Base-by-base conservation (phyloP, 1,140 invertebrate species). In the Bombus polaris region DNA sequence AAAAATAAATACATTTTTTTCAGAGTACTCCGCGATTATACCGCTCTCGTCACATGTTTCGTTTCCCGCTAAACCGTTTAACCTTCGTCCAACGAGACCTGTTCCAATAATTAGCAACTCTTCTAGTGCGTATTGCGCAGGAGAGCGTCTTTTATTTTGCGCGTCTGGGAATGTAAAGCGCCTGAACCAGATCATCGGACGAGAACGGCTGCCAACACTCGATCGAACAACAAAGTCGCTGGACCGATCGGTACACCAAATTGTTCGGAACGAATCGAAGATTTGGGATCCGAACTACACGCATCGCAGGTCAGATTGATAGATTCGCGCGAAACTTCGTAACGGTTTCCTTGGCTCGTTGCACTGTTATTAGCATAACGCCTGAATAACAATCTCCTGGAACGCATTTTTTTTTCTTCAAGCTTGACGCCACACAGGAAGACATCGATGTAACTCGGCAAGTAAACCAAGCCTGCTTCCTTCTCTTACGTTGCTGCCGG, bases 371-470 rank as follows among this genome's bases (percentile, higher is more conserved):
- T 91, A 89, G 68, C 80, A 88, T 91, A 91, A 87, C 89, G 78
- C 89, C 87, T 91, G 87, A 90, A 90, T 88, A 86, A 90, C 74
- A 88, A 88, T 88, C 68, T 88, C 28, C 89, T 88, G 83, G 86
- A 90, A 90, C 86, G 75, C 70, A 35, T 37, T 66, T 70, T 25
- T 10, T 59, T 57, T 66, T 18, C 59, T 42, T 72, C 70, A 44
- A 25, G 10, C 5, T 42, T 10, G n/a, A 44, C 15, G 28, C 25
- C 35, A 37, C 37, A 3, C 57, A 5, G 75, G 57, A 59, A 76
- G 57, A 10, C 78, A n/a, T 53, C 18, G n/a, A 53, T 32, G 53
- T 57, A 70, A 57, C 79, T 28, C n/a, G 25, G 74, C 74, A 70
- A 80, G 35, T 57, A 57, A 81, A 35, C 28, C 79, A 37, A 25